Percentiles rank a stretch among this genome's conserved stretches.
Conservation (phyloP, 2,888 invertebrate genomes). For the Pseudanteris insignis region DNA sequence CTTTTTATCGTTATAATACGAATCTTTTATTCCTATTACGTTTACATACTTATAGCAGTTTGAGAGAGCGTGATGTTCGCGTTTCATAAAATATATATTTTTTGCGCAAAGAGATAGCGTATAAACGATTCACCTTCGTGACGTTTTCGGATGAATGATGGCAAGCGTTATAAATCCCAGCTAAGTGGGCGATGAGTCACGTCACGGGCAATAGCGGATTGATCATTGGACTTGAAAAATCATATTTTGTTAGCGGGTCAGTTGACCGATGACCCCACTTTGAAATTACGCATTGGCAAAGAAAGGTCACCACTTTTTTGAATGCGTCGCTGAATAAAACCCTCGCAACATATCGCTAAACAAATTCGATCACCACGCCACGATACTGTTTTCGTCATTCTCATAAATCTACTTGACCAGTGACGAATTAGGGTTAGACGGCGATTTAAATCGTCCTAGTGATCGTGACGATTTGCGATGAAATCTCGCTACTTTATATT, state of each 20-base stretch:
- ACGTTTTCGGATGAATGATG: conserved; percentile 40
- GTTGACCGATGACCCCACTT: conserved; percentile 30
- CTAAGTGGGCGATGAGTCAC: conserved; percentile 38
- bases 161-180: conserved; percentile 39
- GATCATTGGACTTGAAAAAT: conserved; percentile 40
- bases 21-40: conserved; percentile 17
- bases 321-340: neutral
- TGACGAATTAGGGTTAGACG: no score
- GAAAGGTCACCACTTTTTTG: conserved; percentile 14
- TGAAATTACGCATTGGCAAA: conserved; percentile 28
- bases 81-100: conserved; percentile 35
- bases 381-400: no score
- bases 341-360: no score
- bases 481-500: no score
- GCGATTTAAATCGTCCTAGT: no score
- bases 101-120: conserved; percentile 35
- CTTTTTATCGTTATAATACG: conserved; percentile 5
- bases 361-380: no score
- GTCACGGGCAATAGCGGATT: conserved; percentile 34
- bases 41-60: conserved; percentile 30
- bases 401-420: no score
- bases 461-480: no score
- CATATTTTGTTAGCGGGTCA: conserved; percentile 40
- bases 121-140: conserved; percentile 38
- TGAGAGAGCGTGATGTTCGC: conserved; percentile 18